Evolutionary conservation across 2,888 invertebrate genomes (phyloP).

Genomic region (Amphipoea lucens): DNA sequence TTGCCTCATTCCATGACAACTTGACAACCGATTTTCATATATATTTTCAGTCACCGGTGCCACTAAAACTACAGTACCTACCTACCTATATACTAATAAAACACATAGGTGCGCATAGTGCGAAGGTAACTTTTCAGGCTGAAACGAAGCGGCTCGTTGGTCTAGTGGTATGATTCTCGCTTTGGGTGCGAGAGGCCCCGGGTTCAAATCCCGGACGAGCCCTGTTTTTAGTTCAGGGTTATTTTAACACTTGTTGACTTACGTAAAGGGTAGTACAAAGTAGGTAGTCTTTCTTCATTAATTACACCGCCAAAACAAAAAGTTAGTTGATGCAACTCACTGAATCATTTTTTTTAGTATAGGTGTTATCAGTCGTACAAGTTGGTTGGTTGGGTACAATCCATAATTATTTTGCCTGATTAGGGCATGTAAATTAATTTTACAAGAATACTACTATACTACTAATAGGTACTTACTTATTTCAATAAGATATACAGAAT

Average conservation of each 20-base stretch:
- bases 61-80: not conserved
- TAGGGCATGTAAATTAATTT: too few relatives aligned
- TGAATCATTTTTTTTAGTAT: not conserved
- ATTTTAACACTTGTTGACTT: not conserved
- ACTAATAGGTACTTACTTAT: too few relatives aligned
- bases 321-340: too few relatives aligned
- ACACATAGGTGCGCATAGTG: not conserved
- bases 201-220: conserved; percentile 55
- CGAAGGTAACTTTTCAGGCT: conserved; percentile 24
- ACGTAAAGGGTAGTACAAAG: not conserved
- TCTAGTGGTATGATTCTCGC: conserved; percentile 59
- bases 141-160: conserved; percentile 44
- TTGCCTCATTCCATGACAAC: not conserved
- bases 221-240: conserved; percentile 26
- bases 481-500: too few relatives aligned
- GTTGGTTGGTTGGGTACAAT: not conserved
- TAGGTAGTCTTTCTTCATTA: not conserved
- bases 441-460: too few relatives aligned
- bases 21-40: not conserved
- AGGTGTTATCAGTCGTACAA: not conserved
- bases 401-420: too few relatives aligned
- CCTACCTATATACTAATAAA: not conserved
- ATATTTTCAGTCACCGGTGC: not conserved
- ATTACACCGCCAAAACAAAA: not conserved
- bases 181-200: conserved; percentile 58